These are phyloP conservation scores for Eueremaeus valkanovi DNA, from an alignment of 2,888 invertebrate species.

Conservation along the genomic window DNA sequence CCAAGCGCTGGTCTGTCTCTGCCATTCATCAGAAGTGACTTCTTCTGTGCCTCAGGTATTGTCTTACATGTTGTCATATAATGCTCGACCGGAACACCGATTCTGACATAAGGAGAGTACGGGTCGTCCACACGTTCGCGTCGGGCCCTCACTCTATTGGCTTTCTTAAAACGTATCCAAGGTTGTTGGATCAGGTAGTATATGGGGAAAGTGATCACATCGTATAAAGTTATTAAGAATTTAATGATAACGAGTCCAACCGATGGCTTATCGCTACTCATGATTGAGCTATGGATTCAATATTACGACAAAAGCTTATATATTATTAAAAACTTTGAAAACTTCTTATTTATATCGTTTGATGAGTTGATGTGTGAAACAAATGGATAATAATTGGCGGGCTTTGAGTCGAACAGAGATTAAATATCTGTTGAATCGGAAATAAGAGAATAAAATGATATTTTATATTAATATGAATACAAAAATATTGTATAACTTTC, in stretches of 20 bases:
- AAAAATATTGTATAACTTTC: no score
- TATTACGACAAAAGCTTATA: no score
- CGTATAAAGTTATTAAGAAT: constrained; percentile 66
- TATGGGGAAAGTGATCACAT: constrained; percentile 83
- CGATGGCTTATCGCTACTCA: constrained; percentile 27
- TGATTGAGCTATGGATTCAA: no score
- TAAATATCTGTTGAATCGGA: no score
- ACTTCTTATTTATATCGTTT: no score
- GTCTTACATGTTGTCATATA: constrained; percentile 48
- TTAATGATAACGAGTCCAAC: constrained; percentile 48
- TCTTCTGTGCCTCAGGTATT: constrained; percentile 66
- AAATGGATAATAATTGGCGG: no score
- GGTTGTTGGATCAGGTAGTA: constrained; percentile 81
- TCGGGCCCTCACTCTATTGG: constrained; percentile 29
- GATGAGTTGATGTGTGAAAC: no score
- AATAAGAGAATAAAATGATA: no score
- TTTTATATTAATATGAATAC: no score
- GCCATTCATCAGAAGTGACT: constrained; percentile 67
- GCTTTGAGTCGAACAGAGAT: no score
- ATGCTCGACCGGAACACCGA: constrained; percentile 26
- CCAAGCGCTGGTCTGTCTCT: constrained; percentile 74
- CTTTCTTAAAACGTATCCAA: constrained; percentile 60
- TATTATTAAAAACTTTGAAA: no score
- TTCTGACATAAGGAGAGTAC: constrained; percentile 42
- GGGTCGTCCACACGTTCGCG: constrained; percentile 41